phyloP scores from a whole-genome alignment of 2,113 vertebrate species.

The Labeo catla region DNA sequence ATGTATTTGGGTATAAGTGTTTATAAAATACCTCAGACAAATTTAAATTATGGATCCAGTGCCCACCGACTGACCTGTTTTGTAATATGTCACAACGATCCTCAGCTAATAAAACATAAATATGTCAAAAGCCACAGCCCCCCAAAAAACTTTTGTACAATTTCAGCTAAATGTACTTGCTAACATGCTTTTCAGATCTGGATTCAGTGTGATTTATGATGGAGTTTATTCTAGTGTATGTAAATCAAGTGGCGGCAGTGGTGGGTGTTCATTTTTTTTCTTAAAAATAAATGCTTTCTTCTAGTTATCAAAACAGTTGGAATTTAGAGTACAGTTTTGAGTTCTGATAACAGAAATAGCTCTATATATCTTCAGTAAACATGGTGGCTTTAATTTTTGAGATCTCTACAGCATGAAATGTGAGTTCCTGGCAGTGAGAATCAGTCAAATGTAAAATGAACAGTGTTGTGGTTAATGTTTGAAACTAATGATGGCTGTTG shows the following conservation, averaged over 20 bases:
- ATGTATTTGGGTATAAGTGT: conserved; percentile 27
- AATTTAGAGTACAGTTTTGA: neutral
- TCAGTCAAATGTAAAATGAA: too few relatives aligned
- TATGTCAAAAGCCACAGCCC: conserved; percentile 51
- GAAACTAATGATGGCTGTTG: too few relatives aligned
- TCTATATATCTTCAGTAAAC: neutral
- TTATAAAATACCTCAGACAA: conserved; percentile 39
- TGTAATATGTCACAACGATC: conserved; percentile 13
- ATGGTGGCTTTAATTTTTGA: neutral
- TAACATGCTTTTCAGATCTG: conserved; percentile 19
- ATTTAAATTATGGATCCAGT: neutral
- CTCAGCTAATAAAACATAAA: conserved; percentile 40
- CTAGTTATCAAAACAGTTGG: neutral
- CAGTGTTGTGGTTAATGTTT: too few relatives aligned
- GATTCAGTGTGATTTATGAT: neutral
- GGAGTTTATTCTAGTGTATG: neutral
- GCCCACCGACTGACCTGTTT: neutral
- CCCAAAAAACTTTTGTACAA: conserved; percentile 46
- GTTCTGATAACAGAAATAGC: neutral
- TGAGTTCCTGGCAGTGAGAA: neutral
- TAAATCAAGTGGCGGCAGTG: neutral
- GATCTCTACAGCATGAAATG: neutral
- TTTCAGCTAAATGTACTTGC: conserved; percentile 50
- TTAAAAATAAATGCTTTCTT: neutral
- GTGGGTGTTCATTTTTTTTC: neutral